Evolutionary conservation across 2,113 vertebrate genomes (phyloP), one percentile per base, ranked within the genome.

Genomic region (Climacteris rufus): DNA sequence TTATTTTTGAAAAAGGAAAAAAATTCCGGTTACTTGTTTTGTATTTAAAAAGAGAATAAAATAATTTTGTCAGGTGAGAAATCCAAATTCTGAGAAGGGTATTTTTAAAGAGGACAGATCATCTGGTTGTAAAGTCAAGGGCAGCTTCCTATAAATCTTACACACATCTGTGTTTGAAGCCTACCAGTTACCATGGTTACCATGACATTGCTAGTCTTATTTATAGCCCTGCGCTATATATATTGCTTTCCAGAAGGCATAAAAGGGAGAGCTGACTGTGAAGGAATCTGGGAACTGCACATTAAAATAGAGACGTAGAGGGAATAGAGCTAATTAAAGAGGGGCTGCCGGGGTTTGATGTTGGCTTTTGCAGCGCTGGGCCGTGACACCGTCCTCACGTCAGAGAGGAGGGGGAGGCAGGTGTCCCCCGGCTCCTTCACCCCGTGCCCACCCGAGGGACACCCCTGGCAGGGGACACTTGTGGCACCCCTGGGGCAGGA

Each of bases 171-270:
- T 57, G 63, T 97, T 97, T 96, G 97, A 97, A 97, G 95, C 92
- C 95, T 94, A 66, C 23, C 10, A 5, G 98, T 98, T 98, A 20
- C 97, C 94, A 97, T 98, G 97, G 98, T 95, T 97, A 98, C 97
- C 11, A 66, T 84, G 96, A 96, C 96, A 96, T 72, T 94, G 96
- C 85, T 89, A 96, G 94, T 96, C 96, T 97, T 98, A 98, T 98
- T 98, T 98, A 98, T 98, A 98, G 97, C 83, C 53, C 65, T 96
- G 94, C 0, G 42, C 96, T 97, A 96, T 97, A 97, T 97, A 97
- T 96, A 96, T 94, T 89, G 84, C 97, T 96, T 94, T 98, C 93
- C 89, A 96, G 92, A 97, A 97, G 94, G 87, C 94, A 97, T 92
- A 94, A 97, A 95, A 97, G 95, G 94, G 85, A 96, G 90, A 88